phyloP scores from a whole-genome alignment of 1,140 invertebrate species.

The Lerema accius region DNA sequence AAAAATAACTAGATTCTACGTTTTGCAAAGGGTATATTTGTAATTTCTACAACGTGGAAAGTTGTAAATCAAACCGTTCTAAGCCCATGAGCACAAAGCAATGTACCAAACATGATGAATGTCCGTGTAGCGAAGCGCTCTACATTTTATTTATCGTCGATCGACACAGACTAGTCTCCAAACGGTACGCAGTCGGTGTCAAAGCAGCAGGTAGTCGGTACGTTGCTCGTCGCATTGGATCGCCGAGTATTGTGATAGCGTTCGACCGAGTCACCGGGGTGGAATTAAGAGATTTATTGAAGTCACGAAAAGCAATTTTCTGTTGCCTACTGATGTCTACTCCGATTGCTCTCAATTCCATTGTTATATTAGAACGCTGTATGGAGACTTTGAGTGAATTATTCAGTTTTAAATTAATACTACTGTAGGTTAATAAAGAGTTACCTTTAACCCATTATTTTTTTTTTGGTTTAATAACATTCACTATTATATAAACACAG shows the following conservation, averaged over 20 bases:
- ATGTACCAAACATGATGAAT: slow-evolving; percentile 32
- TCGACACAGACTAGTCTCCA: slow-evolving; percentile 13
- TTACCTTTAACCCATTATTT: no score
- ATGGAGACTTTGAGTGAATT: background rate
- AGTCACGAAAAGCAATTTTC: slow-evolving; percentile 69
- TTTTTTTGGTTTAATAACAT: no score
- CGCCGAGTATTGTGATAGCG: slow-evolving; percentile 69
- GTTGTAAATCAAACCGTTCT: slow-evolving; percentile 24
- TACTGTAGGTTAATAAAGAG: no score
- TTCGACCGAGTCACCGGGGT: slow-evolving; percentile 64
- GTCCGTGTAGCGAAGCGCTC: slow-evolving; percentile 23
- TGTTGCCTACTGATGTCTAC: background rate
- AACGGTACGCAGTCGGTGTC: slow-evolving; percentile 42
- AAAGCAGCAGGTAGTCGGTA: slow-evolving; percentile 34
- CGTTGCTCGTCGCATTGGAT: slow-evolving; percentile 36
- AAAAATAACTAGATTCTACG: no score
- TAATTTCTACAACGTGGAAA: background rate
- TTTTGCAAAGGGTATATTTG: no score
- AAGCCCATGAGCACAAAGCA: slow-evolving; percentile 22
- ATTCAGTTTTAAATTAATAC: background rate
- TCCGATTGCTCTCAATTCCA: background rate
- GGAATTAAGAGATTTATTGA: slow-evolving; percentile 79
- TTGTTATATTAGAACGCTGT: background rate
- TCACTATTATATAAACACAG: no score
- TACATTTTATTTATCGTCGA: slow-evolving; percentile 19